Base-by-base conservation (phyloP, 2,888 invertebrate species). In the Ptychoptera contaminata region DNA sequence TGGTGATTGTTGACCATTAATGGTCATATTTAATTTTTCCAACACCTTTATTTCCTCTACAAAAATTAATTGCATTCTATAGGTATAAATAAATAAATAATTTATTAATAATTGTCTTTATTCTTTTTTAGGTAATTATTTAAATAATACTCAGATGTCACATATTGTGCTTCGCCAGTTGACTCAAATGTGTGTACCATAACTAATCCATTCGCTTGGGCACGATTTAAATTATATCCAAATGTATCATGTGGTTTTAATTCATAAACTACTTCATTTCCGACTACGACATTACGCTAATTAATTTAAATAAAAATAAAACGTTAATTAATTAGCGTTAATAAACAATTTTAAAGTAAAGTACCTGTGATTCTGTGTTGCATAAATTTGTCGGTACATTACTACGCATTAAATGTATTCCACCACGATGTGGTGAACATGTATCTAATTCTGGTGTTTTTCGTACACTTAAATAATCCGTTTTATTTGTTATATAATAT, bases 181-280 rank as follows among this genome's bases (percentile, higher is more conserved):
- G 65, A 63, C 50, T 65, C 65, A 44, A 65, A 65, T 11, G 65
- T 65, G 48, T 65, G 64, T 16, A 65, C 54, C n/a, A 65, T 50
- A 9, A 63, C 62, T 11, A 61, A 23, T n/a, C 65, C 64, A 52
- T 63, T 62, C 5, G 63, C 62, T 46, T 62, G 61, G 2, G 61
- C 63, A 56, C 59, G 58, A 44, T 58, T 59, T 2, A 65, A 50
- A 40, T 62, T 62, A 49, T 64, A 63, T 1, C 59, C 59, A 7
- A 62, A 62, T 45, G 59, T 60, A 29, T 58, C 51, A 51, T 65
- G 62, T 2, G 61, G 60, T 47, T 61, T 47, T 48, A 65, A 54
- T 11, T 57, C 62, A 45, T 64, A 65, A 42, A 60, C 57, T 8
- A 62, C 63, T 49, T 65, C 65, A 43, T 63, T 65, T 38, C 65